phyloP scores from a whole-genome alignment of 1,140 invertebrate genomes.

The Lepidurus apus region DNA sequence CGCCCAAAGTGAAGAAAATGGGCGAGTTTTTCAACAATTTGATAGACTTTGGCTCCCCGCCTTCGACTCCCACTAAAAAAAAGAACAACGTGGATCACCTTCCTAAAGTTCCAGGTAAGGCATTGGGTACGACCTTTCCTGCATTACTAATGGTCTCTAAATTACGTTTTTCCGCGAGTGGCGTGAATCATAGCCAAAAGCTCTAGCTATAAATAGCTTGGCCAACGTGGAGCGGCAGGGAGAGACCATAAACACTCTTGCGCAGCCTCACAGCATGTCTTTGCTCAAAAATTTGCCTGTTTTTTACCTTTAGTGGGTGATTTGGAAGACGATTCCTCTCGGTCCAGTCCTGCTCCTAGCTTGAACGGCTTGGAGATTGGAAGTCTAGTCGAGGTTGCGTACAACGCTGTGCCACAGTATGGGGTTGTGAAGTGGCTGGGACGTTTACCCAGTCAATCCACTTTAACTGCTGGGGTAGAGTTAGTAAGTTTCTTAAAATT shows the following conservation, averaged over 20 bases:
- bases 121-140: neutral
- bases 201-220: neutral
- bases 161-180: neutral
- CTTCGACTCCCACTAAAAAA: constrained; percentile 26
- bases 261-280: neutral
- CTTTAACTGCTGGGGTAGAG: constrained; percentile 61
- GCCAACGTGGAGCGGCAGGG: neutral
- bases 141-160: neutral
- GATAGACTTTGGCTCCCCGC: constrained; percentile 33
- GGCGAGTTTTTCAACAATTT: constrained; percentile 23
- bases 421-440: constrained; percentile 88
- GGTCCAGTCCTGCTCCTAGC: neutral
- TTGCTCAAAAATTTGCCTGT: neutral
- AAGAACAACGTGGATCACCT: neutral
- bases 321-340: constrained; percentile 28
- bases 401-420: constrained; percentile 48
- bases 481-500: constrained; percentile 49
- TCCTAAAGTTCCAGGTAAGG: constrained; percentile 24
- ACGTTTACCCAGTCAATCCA: constrained; percentile 44
- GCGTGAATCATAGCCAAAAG: neutral
- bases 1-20: constrained; percentile 20
- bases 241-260: neutral
- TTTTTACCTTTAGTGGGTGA: constrained; percentile 20
- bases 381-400: constrained; percentile 62
- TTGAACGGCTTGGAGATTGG: constrained; percentile 59